Evolutionary conservation across 2,797 vertebrate genomes (phyloP), one percentile per base, ranked within the genome.

Genomic region (Cyprinodon diabolis): DNA sequence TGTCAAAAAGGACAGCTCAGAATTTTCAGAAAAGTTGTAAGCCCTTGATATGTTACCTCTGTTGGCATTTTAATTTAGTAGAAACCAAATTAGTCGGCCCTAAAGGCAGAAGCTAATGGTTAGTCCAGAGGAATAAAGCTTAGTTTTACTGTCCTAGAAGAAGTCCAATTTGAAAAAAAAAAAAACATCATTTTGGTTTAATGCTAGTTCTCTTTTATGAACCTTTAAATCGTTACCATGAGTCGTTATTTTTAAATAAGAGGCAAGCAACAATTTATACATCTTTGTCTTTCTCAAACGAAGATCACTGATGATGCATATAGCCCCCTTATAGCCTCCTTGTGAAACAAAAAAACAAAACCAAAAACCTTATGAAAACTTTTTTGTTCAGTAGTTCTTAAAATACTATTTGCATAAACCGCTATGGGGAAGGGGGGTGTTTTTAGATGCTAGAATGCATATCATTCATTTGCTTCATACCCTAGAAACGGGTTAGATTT

Each of bases 11-110:
- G 37, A 55, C 6, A 10, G 55, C 60, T 51, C 4, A 14, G 11
- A 17, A 47, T 77, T 76, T 76, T 3, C 40, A 10, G 40, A 62
- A 62, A 21, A 35, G 17, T 60, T 60, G 17, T 8, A 37, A 15
- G 8, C 56, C 30, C 25, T 14, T 1, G 37, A 17, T 11, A 60
- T 60, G 15, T 19, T 60, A 40, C 58, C 17, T 37, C 14, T 40
- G 7, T 62, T 62, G 58, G 17, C 17, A 21, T 40, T 35, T 62
- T 62, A 2, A 1, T 62, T 62, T 37, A 19, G 17, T 62, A 37
- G 19, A 62, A 62, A 60, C 37, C 30, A 60, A 17, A 35, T 40
- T 15, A 37, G 57, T 37, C 1, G 30, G 57, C 17, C 57, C 57
- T 17, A 8, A 21, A 21, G 30, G 30, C 30, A 30, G 30, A 30